phyloP scores from a whole-genome alignment of 2,113 vertebrate genomes.

The Bambusicola thoracicus region DNA sequence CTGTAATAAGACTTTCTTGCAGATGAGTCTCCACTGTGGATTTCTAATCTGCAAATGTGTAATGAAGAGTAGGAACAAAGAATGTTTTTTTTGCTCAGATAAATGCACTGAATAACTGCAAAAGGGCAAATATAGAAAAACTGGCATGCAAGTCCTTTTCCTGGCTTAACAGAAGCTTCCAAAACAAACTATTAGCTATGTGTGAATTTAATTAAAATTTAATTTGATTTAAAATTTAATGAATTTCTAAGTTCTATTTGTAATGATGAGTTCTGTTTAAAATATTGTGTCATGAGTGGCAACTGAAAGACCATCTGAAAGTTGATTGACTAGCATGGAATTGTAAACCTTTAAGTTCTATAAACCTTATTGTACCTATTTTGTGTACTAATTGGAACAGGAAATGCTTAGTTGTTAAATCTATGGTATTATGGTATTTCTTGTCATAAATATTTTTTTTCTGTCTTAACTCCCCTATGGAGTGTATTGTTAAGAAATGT shows the following conservation, averaged over 20 bases:
- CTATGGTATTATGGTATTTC: neutral
- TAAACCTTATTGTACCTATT: neutral
- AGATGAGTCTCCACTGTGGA: neutral
- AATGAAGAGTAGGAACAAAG: neutral
- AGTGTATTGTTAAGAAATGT: neutral
- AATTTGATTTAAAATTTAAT: neutral
- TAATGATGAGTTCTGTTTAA: neutral
- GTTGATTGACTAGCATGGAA: neutral
- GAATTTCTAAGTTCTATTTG: neutral
- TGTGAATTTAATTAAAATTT: neutral
- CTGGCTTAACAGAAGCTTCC: too few species aligned
- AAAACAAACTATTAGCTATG: neutral
- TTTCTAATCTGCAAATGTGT: neutral
- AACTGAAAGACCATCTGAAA: neutral
- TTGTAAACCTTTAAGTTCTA: neutral
- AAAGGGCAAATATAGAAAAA: neutral
- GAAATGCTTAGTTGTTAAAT: neutral
- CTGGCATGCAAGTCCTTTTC: too few species aligned
- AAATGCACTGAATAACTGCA: neutral
- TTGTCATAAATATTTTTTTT: neutral
- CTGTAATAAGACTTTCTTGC: neutral
- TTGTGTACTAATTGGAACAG: neutral
- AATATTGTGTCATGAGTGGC: neutral
- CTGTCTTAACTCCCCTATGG: neutral
- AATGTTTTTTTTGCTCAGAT: neutral